These are phyloP conservation scores for Mantis religiosa DNA, from an alignment of 2,888 invertebrate genomes.

Conservation along the genomic window DNA sequence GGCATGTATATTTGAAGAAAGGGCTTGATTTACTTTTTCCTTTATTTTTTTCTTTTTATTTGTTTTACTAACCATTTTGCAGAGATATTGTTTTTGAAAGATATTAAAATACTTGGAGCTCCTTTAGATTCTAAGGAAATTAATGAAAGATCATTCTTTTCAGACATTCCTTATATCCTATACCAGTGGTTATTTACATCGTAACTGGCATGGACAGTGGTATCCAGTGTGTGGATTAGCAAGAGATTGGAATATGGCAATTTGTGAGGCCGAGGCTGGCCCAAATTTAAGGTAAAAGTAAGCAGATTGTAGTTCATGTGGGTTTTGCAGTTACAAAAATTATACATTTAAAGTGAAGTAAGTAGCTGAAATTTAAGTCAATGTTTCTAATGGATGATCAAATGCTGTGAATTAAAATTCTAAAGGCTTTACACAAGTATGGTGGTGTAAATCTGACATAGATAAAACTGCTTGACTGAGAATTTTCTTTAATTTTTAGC, in stretches of 20 bases:
- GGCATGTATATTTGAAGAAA: too few species aligned
- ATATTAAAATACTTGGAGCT: too few species aligned
- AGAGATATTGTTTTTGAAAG: too few species aligned
- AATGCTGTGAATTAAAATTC: neutral
- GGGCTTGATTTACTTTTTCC: too few species aligned
- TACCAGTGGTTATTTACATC: constrained; percentile 67
- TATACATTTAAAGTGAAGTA: neutral
- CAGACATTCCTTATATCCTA: constrained; percentile 62
- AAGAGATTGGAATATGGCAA: constrained; percentile 62
- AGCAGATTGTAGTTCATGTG: neutral
- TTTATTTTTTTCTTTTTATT: too few species aligned
- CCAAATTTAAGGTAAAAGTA: constrained; percentile 42
- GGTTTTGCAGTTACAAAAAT: too few species aligned
- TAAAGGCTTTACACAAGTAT: neutral
- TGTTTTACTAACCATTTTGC: too few species aligned
- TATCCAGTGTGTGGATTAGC: constrained; percentile 65
- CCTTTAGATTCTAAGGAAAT: constrained; percentile 2
- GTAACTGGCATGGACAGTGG: constrained; percentile 75
- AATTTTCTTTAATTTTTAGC: too few species aligned
- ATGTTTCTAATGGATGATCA: too few species aligned
- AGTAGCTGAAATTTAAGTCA: neutral
- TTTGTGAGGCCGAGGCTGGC: constrained; percentile 64
- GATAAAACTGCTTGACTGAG: too few species aligned
- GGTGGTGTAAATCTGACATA: too few species aligned
- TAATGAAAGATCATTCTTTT: constrained; percentile 32